phyloP scores from a whole-genome alignment of 2,797 vertebrate species.

The Tiaroga cobitis region DNA sequence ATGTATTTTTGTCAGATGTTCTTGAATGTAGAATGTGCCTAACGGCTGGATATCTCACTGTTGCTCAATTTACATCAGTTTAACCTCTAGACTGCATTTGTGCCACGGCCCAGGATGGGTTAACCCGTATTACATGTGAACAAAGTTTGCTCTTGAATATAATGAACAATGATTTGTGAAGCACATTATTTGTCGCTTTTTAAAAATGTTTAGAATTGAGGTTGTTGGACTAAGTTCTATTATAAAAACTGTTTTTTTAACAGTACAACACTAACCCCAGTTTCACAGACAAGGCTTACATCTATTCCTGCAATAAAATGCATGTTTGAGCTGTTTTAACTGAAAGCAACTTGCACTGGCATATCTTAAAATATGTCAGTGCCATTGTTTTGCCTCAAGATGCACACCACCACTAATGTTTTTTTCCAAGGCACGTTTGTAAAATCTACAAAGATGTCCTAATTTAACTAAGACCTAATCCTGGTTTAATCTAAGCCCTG shows the following conservation, averaged over 20 bases:
- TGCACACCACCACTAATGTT: no score
- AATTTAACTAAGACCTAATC: no score
- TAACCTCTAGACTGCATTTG: not conserved
- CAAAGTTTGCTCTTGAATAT: conserved; percentile 12
- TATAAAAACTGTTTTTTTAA: not conserved
- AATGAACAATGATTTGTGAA: conserved; percentile 11
- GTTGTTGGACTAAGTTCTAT: not conserved
- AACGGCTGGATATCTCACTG: not conserved
- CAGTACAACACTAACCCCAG: not conserved
- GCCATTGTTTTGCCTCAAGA: no score
- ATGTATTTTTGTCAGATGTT: not conserved
- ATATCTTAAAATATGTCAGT: no score
- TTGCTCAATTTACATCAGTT: not conserved
- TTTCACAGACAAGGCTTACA: no score
- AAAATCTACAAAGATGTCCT: no score
- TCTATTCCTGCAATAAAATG: no score
- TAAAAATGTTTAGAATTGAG: not conserved
- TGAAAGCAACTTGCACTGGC: no score
- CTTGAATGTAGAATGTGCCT: conserved; percentile 10
- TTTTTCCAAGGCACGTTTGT: no score
- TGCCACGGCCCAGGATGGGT: not conserved
- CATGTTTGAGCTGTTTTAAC: no score
- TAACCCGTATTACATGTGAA: not conserved
- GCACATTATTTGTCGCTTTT: not conserved
- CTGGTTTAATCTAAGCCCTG: no score